Percentiles rank a stretch among this genome's conserved stretches.
Evolutionary conservation across 2,888 invertebrate genomes (phyloP).

Genomic region (Arge pagana): DNA sequence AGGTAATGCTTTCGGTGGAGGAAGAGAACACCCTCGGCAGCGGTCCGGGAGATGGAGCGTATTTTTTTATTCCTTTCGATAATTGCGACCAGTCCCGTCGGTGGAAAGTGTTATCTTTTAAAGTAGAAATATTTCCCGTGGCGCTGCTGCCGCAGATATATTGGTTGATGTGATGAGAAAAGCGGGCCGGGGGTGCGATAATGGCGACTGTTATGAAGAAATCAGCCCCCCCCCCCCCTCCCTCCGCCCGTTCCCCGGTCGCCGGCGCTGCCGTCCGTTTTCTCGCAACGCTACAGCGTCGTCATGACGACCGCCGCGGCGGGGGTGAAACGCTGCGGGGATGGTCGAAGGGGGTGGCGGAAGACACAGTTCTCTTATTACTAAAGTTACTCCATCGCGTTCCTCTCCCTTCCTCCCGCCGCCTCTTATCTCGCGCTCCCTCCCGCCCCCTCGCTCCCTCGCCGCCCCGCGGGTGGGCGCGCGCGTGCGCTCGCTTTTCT

Average conservation of each 20-base stretch:
- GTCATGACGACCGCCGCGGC: constrained; percentile 51
- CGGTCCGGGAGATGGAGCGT: no score
- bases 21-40: no score
- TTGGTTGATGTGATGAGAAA: constrained; percentile 13
- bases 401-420: no score
- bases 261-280: constrained; percentile 26
- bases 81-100: no score
- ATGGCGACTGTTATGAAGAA: constrained; percentile 58
- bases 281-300: constrained; percentile 44
- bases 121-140: constrained; percentile 52
- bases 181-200: constrained; percentile 38
- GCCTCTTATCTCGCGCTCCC: constrained; percentile 6
- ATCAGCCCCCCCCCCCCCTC: constrained; percentile 46
- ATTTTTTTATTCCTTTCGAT: no score
- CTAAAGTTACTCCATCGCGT: no score
- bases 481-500: no score
- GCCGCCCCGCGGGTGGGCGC: constrained; percentile 1
- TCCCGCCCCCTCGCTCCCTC: not conserved
- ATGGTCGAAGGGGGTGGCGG: constrained; percentile 8
- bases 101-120: no score
- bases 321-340: not conserved
- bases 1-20: no score
- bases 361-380: constrained; percentile 36
- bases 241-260: constrained; percentile 28
- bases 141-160: constrained; percentile 10